Evolutionary conservation across 1,140 invertebrate species (phyloP).

Genomic region (Bursaphelenchus mucronatus): DNA sequence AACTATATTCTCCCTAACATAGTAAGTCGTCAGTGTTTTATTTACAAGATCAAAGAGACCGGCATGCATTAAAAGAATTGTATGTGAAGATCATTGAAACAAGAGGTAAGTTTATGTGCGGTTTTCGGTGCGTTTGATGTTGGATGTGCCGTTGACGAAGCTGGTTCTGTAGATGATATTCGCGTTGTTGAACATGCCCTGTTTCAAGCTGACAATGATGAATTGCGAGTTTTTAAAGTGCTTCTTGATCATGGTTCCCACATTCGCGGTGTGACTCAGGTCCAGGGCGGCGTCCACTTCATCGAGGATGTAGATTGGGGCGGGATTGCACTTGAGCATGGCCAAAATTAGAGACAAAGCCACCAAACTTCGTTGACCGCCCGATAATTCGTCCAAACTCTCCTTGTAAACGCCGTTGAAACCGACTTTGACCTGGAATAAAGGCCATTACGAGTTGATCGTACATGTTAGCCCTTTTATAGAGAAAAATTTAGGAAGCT

Average conservation of each 20-base stretch:
- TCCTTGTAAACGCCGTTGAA: conserved; percentile 95
- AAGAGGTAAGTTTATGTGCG: background rate
- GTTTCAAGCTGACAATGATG: conserved; percentile 95
- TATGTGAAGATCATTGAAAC: too few species aligned
- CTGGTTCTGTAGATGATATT: conserved; percentile 92
- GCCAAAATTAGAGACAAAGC: conserved; percentile 91
- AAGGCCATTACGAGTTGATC: conserved; percentile 67
- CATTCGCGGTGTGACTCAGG: conserved; percentile 96
- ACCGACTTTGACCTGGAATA: conserved; percentile 76
- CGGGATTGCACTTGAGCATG: conserved; percentile 92
- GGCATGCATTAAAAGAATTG: too few species aligned
- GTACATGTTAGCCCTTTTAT: too few species aligned
- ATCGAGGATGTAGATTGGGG: conserved; percentile 95
- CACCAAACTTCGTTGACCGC: conserved; percentile 78
- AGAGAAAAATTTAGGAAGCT: too few species aligned
- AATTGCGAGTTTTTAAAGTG: conserved; percentile 96
- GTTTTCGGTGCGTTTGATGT: conserved; percentile 53
- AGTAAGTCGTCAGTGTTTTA: too few species aligned
- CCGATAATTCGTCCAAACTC: conserved; percentile 86
- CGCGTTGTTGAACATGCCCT: conserved; percentile 99
- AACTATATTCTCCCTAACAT: too few species aligned
- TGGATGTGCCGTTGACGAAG: conserved; percentile 91
- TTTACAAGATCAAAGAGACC: too few species aligned
- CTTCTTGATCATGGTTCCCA: conserved; percentile 85
- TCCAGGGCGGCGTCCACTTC: conserved; percentile 98